Evolutionary conservation across 2,888 invertebrate genomes (phyloP), one percentile per base, ranked within the genome.

Genomic region (Noctua pronuba): DNA sequence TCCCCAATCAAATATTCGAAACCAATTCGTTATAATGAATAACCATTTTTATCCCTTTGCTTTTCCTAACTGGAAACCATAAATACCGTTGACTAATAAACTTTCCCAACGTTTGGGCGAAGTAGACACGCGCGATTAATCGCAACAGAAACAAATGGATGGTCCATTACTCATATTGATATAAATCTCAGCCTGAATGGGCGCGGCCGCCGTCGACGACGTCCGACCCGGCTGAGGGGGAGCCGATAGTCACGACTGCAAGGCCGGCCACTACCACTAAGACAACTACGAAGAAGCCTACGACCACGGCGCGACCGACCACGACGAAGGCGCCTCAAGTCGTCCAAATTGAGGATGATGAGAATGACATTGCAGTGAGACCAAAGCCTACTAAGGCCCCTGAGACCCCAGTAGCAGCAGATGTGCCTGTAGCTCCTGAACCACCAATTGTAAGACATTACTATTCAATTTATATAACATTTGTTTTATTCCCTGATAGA

Each of bases 131-230:
- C 75, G 87, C 88, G 85, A 92, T 92, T 92, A 91, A 92, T 91
- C 88, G 85, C 80, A 67, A 76, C 84, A 82, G 85, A 88, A 85
- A 90, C 89, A 91, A 92, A 91, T 90, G 88, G 79, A 82, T 84
- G 77, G 79, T 70, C 86, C 89, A 91, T 92, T 89, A 91, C 86
- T 92, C 90, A 92, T 91, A 90, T 88, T 86, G 90, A 92, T 91
- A 84, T 81, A 89, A 86, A 90, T 90, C 91, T 94, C 90, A 98
- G 98, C 98, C 98, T 88, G 98, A 98, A 92, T 98, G 98, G 98
- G 98, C 98, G 66, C 97, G 97, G 82, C 98, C 98, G 28, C 98
- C 98, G 79, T 98, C 98, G 82, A 98, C 98, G 7, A 96, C 97
- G 31, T 90, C 95, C 18, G 97, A 97, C 90, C 96, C 97, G 38